phyloP scores from a whole-genome alignment of 2,113 vertebrate genomes.

The Gymnarchus niloticus region DNA sequence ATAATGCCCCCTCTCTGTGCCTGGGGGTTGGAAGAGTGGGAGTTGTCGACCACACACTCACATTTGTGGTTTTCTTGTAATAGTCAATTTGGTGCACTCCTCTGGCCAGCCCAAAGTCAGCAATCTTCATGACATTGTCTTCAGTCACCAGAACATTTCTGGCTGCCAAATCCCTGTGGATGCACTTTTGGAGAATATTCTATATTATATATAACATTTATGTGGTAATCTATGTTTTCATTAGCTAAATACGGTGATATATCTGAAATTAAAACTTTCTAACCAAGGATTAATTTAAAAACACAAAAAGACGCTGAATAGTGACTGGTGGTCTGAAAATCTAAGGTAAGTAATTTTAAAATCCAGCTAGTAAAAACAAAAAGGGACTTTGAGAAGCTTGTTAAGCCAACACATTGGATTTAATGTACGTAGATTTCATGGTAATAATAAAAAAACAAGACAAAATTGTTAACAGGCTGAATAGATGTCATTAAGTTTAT shows the following conservation, averaged over 20 bases:
- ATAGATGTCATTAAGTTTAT: conserved; percentile 69
- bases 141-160: conserved; percentile 94
- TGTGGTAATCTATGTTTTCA: background rate
- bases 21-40: background rate
- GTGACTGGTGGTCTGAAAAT: conserved; percentile 1
- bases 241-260: background rate
- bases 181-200: conserved; percentile 68
- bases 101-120: conserved; percentile 90
- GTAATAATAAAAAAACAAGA: conserved; percentile 1
- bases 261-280: background rate
- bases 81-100: conserved; percentile 94
- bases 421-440: background rate
- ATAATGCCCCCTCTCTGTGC: background rate
- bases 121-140: conserved; percentile 96
- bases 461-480: conserved; percentile 40
- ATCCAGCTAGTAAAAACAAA: background rate
- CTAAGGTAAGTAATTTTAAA: background rate
- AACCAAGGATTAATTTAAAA: background rate
- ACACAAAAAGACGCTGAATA: background rate
- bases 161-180: conserved; percentile 92
- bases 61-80: conserved; percentile 98
- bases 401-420: background rate
- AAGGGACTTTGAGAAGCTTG: background rate
- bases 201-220: background rate
- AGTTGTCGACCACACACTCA: conserved; percentile 55